Evolutionary conservation across 2,888 invertebrate species (phyloP).

Genomic region (Actias luna): DNA sequence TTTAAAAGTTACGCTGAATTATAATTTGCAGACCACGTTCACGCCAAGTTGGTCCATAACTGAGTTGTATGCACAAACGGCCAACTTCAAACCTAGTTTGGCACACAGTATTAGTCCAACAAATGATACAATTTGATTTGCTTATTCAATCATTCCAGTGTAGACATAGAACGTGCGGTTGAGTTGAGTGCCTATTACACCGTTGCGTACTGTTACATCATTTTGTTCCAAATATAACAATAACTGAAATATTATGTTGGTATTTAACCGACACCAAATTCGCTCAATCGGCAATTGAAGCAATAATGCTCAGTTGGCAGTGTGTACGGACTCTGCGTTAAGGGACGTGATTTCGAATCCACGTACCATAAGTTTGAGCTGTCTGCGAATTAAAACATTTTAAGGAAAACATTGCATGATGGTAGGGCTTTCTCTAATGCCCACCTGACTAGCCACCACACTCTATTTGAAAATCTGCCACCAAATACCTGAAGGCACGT

Average conservation of each 20-base stretch:
- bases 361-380: no score
- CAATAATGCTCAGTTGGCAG: no score
- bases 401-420: no score
- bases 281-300: background rate
- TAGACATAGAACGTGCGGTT: conserved; percentile 22
- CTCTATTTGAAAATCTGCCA: no score
- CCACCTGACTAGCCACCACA: no score
- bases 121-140: conserved; percentile 36
- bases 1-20: background rate
- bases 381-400: no score
- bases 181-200: background rate
- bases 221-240: background rate
- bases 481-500: no score
- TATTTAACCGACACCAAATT: no score
- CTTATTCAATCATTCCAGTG: conserved; percentile 33
- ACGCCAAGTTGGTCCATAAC: conserved; percentile 17
- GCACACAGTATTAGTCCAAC: conserved; percentile 29
- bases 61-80: conserved; percentile 25
- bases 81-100: conserved; percentile 27
- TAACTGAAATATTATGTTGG: background rate
- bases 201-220: background rate
- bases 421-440: no score
- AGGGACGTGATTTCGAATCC: no score
- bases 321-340: no score
- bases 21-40: background rate